Conservation (phyloP, 1,140 invertebrate genomes). For the Hyphantria cunea region DNA sequence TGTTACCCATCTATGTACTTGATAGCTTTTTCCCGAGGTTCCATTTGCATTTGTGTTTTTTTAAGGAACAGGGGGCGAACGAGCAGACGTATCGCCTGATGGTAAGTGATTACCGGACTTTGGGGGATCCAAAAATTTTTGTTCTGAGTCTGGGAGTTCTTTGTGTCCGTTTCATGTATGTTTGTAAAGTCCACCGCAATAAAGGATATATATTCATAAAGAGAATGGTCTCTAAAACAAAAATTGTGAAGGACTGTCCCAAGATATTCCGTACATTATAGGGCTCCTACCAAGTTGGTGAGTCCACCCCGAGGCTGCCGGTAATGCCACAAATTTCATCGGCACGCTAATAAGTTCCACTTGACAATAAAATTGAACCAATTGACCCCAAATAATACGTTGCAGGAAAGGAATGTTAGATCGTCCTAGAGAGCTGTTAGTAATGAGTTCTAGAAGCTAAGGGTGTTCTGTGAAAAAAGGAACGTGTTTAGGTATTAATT, state of each 20-base stretch:
- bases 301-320: slow-evolving; percentile 41
- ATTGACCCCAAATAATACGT: slow-evolving; percentile 26
- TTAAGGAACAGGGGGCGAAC: too few species aligned
- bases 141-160: too few species aligned
- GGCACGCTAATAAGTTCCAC: slow-evolving; percentile 45
- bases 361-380: slow-evolving; percentile 55
- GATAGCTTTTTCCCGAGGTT: too few species aligned
- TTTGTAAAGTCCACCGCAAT: too few species aligned
- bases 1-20: too few species aligned
- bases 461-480: neutral
- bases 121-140: too few species aligned
- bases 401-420: slow-evolving; percentile 11
- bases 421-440: neutral
- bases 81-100: too few species aligned
- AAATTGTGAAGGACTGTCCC: neutral
- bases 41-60: too few species aligned
- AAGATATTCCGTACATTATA: neutral
- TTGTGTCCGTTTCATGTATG: too few species aligned
- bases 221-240: too few species aligned
- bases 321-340: slow-evolving; percentile 51
- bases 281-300: slow-evolving; percentile 2
- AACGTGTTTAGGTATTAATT: neutral
- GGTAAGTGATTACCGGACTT: too few species aligned
- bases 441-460: neutral
- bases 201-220: too few species aligned